Base-by-base conservation (phyloP, 2,888 invertebrate species). In the Drosophila tanythrix region DNA sequence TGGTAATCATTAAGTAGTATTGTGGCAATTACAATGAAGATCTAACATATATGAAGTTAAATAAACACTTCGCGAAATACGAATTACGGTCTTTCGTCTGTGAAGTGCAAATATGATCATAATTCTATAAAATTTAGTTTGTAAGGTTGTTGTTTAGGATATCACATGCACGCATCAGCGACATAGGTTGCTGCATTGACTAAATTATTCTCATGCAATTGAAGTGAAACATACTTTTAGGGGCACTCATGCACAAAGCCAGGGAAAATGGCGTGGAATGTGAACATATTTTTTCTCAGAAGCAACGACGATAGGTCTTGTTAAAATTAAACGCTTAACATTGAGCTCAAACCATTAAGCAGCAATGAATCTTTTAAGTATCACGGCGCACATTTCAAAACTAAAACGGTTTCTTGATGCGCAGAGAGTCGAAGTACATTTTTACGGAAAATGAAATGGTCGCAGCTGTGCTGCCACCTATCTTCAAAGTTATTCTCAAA, bases 391-490 rank as follows among this genome's bases (percentile, higher is more conserved):
- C 43, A 18, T 33, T 53, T 53, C n/a, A n/a, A 29, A 29, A 36
- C 3, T 13, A 8, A 15, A 46, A 35, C 50, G 1, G 8, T 2
- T 7, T 21, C 10, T 13, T 15, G 21, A 29, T 56, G 68, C 50
- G 27, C 50, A 40, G 33, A 40, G 52, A 55, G 38, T 13, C 2
- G 1, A 18, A 3, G 1, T 2, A 3, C 10, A 27, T 38, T 36
- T 15, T 3, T 2, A 15, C n/a, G 31, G 18, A 43, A 46, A 46
- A 46, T 15, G 1, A 15, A 25, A 25, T 25, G 46, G 27, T n/a
- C 10, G 38, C 11, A 0, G n/a, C 29, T 35, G 60, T 11, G 64
- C 3, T 69, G 65, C 70, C 76, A 80, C 25, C 8, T 52, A 2
- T 15, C 13, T 5, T 0, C 1, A 63, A 55, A 43, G 27, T 31